phyloP scores from a whole-genome alignment of 2,888 invertebrate species.

The Willowsia nigromaculata region DNA sequence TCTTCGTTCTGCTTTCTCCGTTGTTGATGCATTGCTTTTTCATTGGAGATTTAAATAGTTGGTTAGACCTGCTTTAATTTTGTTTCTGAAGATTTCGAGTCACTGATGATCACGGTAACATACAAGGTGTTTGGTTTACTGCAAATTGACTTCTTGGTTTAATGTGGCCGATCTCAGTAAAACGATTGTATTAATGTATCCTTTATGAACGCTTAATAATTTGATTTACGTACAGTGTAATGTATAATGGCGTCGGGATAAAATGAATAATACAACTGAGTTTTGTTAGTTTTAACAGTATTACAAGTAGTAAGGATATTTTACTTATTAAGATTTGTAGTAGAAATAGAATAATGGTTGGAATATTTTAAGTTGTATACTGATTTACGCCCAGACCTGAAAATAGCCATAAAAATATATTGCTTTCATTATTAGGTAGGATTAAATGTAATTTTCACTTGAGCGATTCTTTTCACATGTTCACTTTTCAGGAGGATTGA shows the following conservation, averaged over 20 bases:
- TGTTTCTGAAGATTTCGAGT: not conserved
- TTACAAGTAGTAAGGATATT: conserved; percentile 41
- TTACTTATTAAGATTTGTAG: conserved; percentile 6
- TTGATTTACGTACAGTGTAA: not conserved
- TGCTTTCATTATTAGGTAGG: not conserved
- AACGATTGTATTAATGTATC: not conserved
- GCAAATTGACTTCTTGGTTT: not conserved
- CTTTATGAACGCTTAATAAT: not conserved
- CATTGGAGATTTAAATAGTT: not conserved
- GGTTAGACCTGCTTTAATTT: not conserved
- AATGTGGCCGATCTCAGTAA: not conserved
- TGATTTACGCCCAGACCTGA: conserved; percentile 72
- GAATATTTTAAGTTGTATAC: conserved; percentile 65
- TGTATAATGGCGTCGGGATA: not conserved
- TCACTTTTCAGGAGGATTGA: no score
- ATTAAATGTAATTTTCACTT: no score
- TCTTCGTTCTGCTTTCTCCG: not conserved
- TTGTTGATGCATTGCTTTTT: not conserved
- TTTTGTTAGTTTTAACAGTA: conserved; percentile 12
- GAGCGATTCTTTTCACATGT: no score
- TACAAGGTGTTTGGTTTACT: not conserved
- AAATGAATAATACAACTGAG: not conserved
- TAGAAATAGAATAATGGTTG: conserved; percentile 58
- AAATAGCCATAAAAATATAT: conserved; percentile 30
- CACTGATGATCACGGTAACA: not conserved